These are phyloP conservation scores for Rhaphigaster nebulosa DNA, from an alignment of 2,888 invertebrate species.

Conservation along the genomic window DNA sequence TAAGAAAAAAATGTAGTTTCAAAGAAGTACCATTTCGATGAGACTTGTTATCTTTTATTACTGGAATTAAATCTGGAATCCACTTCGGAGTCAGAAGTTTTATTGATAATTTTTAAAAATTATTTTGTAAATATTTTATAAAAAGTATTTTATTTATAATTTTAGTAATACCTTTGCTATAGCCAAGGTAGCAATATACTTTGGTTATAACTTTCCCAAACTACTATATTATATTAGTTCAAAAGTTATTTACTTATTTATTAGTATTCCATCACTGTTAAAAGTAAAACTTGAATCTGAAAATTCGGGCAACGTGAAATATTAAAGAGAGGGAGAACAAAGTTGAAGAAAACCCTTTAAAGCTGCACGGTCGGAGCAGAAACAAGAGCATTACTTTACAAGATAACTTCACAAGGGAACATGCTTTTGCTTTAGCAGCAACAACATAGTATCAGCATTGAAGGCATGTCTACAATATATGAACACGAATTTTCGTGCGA, in stretches of 20 bases:
- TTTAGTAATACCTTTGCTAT: too few species aligned
- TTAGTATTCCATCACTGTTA: conserved; percentile 8
- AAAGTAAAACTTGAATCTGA: background rate
- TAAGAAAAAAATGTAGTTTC: too few species aligned
- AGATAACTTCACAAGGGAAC: conserved; percentile 11
- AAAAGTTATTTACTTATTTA: background rate
- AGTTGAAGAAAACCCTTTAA: conserved; percentile 3
- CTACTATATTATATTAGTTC: background rate
- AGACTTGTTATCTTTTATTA: too few species aligned
- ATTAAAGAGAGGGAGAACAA: background rate
- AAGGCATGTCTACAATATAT: background rate
- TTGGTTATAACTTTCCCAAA: background rate
- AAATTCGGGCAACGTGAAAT: background rate
- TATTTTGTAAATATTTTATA: too few species aligned
- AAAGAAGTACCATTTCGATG: too few species aligned
- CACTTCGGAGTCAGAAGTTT: too few species aligned
- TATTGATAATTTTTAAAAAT: too few species aligned
- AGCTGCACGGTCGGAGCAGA: background rate
- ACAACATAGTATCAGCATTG: background rate
- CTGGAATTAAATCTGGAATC: too few species aligned
- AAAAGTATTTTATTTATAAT: too few species aligned
- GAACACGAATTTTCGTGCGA: background rate
- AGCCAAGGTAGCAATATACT: too few species aligned
- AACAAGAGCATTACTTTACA: conserved; percentile 17
- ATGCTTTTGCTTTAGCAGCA: conserved; percentile 6